phyloP scores from a whole-genome alignment of 2,113 vertebrate species.

The Cololabis saira region DNA sequence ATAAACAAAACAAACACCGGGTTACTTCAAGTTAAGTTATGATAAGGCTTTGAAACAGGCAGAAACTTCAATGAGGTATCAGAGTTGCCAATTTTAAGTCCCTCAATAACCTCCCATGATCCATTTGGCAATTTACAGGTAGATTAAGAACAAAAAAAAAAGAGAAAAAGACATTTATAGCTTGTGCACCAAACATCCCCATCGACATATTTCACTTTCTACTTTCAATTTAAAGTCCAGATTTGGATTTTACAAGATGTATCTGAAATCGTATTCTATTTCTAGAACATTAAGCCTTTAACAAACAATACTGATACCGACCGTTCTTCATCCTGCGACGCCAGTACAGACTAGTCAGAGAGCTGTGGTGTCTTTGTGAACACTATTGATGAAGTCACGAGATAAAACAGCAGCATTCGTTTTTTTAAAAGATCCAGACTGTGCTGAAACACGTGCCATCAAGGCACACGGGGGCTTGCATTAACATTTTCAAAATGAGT shows the following conservation, averaged over 20 bases:
- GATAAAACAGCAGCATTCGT: not conserved
- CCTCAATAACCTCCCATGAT: constrained; percentile 6
- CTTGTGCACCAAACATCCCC: constrained; percentile 6
- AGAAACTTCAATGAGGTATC: constrained; percentile 54
- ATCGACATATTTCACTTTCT: not conserved
- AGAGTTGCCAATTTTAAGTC: constrained; percentile 24
- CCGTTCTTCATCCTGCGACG: not conserved
- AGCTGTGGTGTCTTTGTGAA: not conserved
- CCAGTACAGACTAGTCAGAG: constrained; percentile 16
- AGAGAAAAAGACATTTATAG: constrained; percentile 1
- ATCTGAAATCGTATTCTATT: not conserved
- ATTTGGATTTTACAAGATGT: not conserved
- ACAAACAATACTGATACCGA: constrained; percentile 8
- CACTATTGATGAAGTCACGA: too few relatives aligned
- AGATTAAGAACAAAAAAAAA: not conserved
- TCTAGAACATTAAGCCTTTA: not conserved
- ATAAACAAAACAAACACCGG: constrained; percentile 6
- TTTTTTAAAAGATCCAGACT: constrained; percentile 4
- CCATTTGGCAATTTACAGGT: constrained; percentile 41
- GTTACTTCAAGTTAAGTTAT: constrained; percentile 45
- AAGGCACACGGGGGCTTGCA: not conserved
- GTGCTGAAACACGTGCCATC: not conserved
- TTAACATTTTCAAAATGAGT: constrained; percentile 4
- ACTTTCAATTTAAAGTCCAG: constrained; percentile 2
- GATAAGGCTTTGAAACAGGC: constrained; percentile 59